A percentile compares a stretch with the other conserved stretches of the same genome.
Conservation (phyloP, 2,797 vertebrate species). For the Sternotherus odoratus region DNA sequence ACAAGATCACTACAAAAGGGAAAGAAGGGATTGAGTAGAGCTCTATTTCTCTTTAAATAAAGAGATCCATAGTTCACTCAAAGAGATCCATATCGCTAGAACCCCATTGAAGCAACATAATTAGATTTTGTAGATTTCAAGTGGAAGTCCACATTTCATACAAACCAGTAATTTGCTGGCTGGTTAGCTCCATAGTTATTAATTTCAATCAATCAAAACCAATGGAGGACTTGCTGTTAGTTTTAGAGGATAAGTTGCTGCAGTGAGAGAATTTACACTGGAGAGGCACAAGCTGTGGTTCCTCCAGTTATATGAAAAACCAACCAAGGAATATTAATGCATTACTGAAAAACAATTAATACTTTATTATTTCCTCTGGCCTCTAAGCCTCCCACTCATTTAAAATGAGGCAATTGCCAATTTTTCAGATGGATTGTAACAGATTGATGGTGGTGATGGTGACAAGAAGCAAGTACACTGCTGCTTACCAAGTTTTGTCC, state of each 20-base stretch:
- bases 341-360: not conserved
- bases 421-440: slow-evolving; percentile 6
- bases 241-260: not conserved
- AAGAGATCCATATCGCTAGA: not conserved
- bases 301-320: not conserved
- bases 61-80: not conserved
- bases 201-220: not conserved
- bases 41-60: not conserved
- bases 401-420: not conserved
- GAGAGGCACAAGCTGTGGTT: not conserved
- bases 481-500: slow-evolving; percentile 3
- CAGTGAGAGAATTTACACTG: not conserved
- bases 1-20: slow-evolving; percentile 90
- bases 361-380: not conserved
- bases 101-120: not conserved
- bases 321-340: not conserved
- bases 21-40: not conserved
- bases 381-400: not conserved
- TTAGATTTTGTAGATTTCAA: not conserved
- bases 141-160: not conserved
- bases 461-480: slow-evolving; percentile 48
- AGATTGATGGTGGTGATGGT: not conserved
- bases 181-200: not conserved
- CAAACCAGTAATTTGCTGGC: not conserved
- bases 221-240: not conserved